These are phyloP conservation scores for Bufo bufo DNA, from an alignment of 2,113 vertebrate species.

Conservation along the genomic window DNA sequence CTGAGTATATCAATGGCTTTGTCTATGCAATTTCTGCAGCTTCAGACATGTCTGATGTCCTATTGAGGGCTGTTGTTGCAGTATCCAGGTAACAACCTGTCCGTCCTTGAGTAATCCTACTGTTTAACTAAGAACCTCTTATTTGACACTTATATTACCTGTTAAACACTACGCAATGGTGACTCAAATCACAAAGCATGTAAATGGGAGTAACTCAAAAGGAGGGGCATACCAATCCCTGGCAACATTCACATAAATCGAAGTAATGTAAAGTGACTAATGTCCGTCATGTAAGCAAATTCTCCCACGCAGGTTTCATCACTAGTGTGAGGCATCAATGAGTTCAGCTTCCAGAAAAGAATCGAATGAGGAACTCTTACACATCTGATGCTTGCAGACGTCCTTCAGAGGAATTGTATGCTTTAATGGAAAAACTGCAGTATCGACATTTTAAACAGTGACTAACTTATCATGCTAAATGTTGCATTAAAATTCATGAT, in stretches of 20 bases:
- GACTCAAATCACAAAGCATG: neutral
- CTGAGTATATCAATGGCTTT: neutral
- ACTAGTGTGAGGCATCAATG: neutral
- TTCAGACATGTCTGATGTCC: constrained; percentile 2
- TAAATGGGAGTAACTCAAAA: neutral
- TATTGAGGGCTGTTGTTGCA: neutral
- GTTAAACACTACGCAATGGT: neutral
- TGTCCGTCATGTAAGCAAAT: neutral
- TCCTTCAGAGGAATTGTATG: neutral
- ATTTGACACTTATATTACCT: neutral
- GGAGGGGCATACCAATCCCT: neutral
- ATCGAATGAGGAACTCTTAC: neutral
- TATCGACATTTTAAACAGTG: neutral
- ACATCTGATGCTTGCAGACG: neutral
- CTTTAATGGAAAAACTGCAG: neutral
- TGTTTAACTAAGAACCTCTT: neutral
- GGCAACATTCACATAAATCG: neutral
- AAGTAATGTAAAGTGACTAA: neutral
- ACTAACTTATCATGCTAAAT: neutral
- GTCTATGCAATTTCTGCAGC: neutral
- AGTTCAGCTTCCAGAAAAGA: neutral
- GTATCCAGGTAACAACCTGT: constrained; percentile 28
- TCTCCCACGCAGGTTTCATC: constrained; percentile 9
- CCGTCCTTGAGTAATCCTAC: neutral
- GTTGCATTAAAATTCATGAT: too few species aligned